A percentile compares a stretch with the other conserved stretches of the same genome.
Conservation (phyloP, 1,140 invertebrate genomes). For the Musca domestica region DNA sequence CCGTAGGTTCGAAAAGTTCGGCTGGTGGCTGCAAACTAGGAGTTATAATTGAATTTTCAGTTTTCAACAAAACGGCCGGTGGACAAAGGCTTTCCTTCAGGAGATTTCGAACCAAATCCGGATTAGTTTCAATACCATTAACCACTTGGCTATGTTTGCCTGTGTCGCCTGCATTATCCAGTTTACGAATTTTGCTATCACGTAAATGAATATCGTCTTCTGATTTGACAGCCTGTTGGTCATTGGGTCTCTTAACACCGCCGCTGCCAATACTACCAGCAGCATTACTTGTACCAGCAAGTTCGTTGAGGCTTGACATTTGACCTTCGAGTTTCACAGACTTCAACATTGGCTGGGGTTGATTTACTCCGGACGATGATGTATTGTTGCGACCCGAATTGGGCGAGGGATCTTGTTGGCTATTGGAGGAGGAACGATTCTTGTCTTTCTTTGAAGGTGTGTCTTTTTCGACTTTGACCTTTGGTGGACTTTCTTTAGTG, state of each 20-base stretch:
- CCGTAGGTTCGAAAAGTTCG: constrained; percentile 40
- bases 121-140: constrained; percentile 52
- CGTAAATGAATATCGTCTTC: constrained; percentile 34
- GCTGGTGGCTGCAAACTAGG: constrained; percentile 44
- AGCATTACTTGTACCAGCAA: constrained; percentile 30
- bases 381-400: too few species aligned
- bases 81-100: constrained; percentile 50
- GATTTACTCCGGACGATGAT: not conserved
- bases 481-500: constrained; percentile 25
- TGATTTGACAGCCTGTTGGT: constrained; percentile 35
- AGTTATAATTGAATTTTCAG: constrained; percentile 38
- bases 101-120: constrained; percentile 49
- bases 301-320: constrained; percentile 28
- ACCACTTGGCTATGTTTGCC: constrained; percentile 22
- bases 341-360: not conserved
- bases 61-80: constrained; percentile 41
- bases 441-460: constrained; percentile 30
- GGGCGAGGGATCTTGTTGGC: too few species aligned
- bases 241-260: constrained; percentile 42
- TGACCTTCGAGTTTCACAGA: not conserved
- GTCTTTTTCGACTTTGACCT: constrained; percentile 14
- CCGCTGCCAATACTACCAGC: constrained; percentile 26
- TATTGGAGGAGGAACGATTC: constrained; percentile 13
- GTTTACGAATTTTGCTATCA: constrained; percentile 43
- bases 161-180: constrained; percentile 37